Evolutionary conservation across 2,113 vertebrate genomes (phyloP).

Genomic region (Capreolus pygargus): DNA sequence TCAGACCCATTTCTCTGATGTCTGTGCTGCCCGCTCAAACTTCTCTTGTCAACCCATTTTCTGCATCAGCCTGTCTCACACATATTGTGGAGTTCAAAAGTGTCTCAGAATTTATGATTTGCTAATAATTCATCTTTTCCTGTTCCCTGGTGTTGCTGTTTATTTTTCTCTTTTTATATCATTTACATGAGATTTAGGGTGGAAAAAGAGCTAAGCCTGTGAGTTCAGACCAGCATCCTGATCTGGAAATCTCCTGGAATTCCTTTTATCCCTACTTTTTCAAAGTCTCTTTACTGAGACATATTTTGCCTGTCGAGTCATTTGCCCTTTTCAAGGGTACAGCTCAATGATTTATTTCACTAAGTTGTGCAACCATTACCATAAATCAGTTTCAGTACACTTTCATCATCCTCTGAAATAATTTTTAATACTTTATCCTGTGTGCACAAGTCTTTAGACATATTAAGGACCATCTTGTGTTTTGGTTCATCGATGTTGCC

Average conservation of each 20-base stretch:
- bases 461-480: accelerated
- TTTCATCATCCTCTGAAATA: accelerated
- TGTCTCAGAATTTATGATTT: neutral
- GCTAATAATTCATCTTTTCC: accelerated
- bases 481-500: accelerated
- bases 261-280: neutral
- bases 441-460: accelerated
- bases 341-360: accelerated
- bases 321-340: neutral
- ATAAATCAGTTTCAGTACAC: accelerated
- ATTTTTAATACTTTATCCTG: accelerated
- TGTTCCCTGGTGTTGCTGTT: accelerated
- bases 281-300: neutral
- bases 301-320: accelerated
- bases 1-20: neutral
- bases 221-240: no score
- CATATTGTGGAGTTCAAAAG: accelerated
- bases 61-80: accelerated
- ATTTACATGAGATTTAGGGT: no score
- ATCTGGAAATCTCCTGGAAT: neutral
- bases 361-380: accelerated
- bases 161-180: neutral
- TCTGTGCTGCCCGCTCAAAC: accelerated
- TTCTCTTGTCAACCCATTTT: neutral
- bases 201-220: neutral